phyloP scores from a whole-genome alignment of 2,888 invertebrate genomes.

The Microlaimidae sp. region DNA sequence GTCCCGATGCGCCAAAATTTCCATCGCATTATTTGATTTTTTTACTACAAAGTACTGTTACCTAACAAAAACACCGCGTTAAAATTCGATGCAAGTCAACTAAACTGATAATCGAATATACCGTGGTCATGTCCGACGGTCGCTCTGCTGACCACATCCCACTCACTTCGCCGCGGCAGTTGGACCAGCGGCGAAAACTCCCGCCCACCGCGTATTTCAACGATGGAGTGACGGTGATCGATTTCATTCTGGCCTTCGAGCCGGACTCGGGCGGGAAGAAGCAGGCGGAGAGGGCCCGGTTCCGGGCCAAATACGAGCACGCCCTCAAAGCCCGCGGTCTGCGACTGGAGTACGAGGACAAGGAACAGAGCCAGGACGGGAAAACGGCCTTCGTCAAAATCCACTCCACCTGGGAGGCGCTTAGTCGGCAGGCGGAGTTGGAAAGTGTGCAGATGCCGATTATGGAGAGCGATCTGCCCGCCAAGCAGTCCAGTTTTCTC shows the following conservation, averaged over 20 bases:
- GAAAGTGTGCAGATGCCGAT: conserved; percentile 12
- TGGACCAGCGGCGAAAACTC: background rate
- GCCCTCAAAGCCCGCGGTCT: conserved; percentile 10
- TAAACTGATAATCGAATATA: too few species aligned
- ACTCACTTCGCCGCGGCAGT: too few species aligned
- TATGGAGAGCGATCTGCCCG: background rate
- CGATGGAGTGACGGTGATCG: background rate
- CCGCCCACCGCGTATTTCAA: conserved; percentile 5
- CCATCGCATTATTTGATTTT: too few species aligned
- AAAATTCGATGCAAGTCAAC: too few species aligned
- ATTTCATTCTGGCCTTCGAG: conserved; percentile 1
- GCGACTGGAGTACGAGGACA: conserved; percentile 12
- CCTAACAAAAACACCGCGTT: too few species aligned
- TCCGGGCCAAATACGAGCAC: conserved; percentile 12
- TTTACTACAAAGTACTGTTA: too few species aligned
- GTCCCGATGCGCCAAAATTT: too few species aligned
- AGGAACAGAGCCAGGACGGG: conserved; percentile 7
- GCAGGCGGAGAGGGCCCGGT: background rate
- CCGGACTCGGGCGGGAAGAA: background rate
- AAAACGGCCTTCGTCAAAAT: conserved; percentile 9
- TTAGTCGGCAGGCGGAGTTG: conserved; percentile 9
- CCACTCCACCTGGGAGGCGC: conserved; percentile 7
- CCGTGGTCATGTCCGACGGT: too few species aligned
- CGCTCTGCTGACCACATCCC: too few species aligned
- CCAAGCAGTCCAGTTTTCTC: background rate